Evolutionary conservation across 2,797 vertebrate species (phyloP).

Genomic region (Chanos chanos): DNA sequence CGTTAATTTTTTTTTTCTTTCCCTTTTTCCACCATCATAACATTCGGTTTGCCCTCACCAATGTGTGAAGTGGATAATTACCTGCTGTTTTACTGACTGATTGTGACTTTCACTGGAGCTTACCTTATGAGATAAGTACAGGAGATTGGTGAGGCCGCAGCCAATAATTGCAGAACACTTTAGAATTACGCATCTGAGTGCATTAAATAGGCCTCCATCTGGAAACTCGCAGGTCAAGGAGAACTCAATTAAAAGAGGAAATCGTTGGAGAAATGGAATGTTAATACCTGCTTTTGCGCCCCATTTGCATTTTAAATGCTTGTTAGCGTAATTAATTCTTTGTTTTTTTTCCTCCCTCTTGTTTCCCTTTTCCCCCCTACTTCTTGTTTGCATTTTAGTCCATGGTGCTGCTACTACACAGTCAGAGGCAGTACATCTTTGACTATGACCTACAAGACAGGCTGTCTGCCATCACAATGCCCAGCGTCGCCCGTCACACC

Average conservation of each 20-base stretch:
- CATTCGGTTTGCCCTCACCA: constrained; percentile 2
- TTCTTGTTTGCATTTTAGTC: constrained; percentile 71
- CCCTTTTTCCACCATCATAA: constrained; percentile 2
- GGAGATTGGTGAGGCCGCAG: constrained; percentile 68
- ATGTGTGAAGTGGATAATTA: constrained; percentile 65
- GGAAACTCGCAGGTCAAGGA: constrained; percentile 73
- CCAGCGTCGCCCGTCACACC: constrained; percentile 95
- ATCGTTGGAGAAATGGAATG: constrained; percentile 60
- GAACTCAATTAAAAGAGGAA: constrained; percentile 69
- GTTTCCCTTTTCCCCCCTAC: constrained; percentile 31
- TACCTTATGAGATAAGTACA: constrained; percentile 58
- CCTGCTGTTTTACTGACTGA: constrained; percentile 68
- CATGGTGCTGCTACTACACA: constrained; percentile 96
- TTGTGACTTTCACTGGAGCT: constrained; percentile 63
- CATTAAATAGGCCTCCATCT: constrained; percentile 73
- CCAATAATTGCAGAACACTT: constrained; percentile 70
- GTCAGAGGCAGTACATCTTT: constrained; percentile 98
- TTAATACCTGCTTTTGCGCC: constrained; percentile 55
- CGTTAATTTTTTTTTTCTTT: neutral
- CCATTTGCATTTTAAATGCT: constrained; percentile 44
- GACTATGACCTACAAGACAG: constrained; percentile 91
- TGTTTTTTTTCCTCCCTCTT: constrained; percentile 11
- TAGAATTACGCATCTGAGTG: constrained; percentile 72
- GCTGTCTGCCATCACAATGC: constrained; percentile 97
- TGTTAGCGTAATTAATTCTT: constrained; percentile 33